phyloP scores from a whole-genome alignment of 2,888 invertebrate species.

The Acronicta leporina region DNA sequence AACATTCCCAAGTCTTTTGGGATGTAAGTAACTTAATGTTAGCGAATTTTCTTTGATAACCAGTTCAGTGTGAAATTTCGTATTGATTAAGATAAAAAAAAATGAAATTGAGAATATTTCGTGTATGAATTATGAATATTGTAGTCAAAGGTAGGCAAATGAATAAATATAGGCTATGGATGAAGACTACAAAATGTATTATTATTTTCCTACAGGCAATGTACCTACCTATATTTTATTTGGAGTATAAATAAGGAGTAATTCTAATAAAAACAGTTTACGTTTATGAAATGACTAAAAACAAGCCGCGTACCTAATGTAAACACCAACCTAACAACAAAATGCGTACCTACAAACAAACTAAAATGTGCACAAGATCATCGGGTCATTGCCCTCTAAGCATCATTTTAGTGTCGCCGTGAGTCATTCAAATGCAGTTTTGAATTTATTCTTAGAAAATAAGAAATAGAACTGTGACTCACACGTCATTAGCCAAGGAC shows the following conservation, averaged over 20 bases:
- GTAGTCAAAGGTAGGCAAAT: neutral
- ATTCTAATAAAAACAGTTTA: too few species aligned
- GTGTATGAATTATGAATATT: conserved; percentile 3
- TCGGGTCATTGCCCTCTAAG: conserved; percentile 76
- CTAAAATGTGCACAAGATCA: conserved; percentile 71
- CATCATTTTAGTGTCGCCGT: conserved; percentile 71
- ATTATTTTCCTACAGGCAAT: neutral
- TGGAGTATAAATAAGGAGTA: too few species aligned
- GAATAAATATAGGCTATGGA: too few species aligned
- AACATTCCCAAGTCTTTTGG: conserved; percentile 27
- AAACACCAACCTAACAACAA: conserved; percentile 34
- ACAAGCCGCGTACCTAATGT: conserved; percentile 6
- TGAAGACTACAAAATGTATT: too few species aligned
- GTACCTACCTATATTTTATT: neutral
- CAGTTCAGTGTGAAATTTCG: conserved; percentile 7
- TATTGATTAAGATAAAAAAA: conserved; percentile 2
- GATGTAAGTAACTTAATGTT: conserved; percentile 22
- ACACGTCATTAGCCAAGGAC: conserved; percentile 80
- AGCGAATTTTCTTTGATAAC: conserved; percentile 16
- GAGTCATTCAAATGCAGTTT: conserved; percentile 85
- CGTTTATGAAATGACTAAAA: neutral
- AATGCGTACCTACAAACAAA: conserved; percentile 37
- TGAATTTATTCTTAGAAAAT: conserved; percentile 86
- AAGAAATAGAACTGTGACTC: conserved; percentile 85
- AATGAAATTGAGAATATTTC: conserved; percentile 1